Conservation (phyloP, 1,140 invertebrate species). For the Kradibia gibbosae region DNA sequence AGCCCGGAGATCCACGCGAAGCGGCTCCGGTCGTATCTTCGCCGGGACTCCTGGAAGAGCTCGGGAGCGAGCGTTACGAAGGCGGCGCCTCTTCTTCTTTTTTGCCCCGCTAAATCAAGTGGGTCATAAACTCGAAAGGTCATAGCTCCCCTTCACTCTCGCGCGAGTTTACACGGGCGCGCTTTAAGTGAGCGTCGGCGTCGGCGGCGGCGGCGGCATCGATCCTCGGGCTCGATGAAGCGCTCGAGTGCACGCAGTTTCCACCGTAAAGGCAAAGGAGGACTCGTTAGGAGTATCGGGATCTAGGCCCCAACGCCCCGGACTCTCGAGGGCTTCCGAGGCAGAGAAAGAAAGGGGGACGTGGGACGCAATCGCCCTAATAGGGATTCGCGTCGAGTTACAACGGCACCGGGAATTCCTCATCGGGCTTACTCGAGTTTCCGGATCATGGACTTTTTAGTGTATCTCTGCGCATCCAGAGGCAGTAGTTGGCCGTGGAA, state of each 20-base stretch:
- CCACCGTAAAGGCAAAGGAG: background rate
- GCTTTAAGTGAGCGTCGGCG: background rate
- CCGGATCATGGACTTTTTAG: background rate
- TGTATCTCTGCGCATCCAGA: too few relatives aligned
- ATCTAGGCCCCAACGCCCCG: too few relatives aligned
- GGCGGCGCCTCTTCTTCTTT: constrained; percentile 25
- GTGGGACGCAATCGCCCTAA: background rate
- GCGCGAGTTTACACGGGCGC: too few relatives aligned
- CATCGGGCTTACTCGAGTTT: too few relatives aligned
- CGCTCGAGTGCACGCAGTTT: background rate
- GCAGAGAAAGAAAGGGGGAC: background rate
- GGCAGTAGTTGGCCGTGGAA: too few relatives aligned
- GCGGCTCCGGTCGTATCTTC: too few relatives aligned
- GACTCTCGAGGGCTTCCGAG: too few relatives aligned
- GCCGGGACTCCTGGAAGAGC: too few relatives aligned
- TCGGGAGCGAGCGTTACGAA: too few relatives aligned
- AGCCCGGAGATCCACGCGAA: too few relatives aligned
- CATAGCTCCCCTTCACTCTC: constrained; percentile 26
- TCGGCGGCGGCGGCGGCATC: background rate
- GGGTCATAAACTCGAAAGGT: constrained; percentile 53
- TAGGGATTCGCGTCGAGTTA: background rate
- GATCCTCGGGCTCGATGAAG: constrained; percentile 38
- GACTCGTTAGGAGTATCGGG: constrained; percentile 10
- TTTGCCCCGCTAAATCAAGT: constrained; percentile 54
- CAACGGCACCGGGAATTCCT: background rate